Evolutionary conservation across 2,888 invertebrate species (phyloP), one percentile per base, ranked within the genome.

Genomic region (Epicampocera succincta): DNA sequence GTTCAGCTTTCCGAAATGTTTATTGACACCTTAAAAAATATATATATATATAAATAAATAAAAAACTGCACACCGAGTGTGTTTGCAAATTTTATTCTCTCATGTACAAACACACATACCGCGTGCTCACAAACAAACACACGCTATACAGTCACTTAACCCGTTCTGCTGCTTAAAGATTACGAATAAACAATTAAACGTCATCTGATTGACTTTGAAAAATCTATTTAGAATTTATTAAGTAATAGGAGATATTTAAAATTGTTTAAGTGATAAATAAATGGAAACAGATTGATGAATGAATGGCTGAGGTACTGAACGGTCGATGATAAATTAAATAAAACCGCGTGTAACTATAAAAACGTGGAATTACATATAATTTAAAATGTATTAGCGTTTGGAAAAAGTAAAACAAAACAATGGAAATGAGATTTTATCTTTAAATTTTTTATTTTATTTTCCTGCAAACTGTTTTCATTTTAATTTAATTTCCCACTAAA

Each of bases 251-350:
- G 33, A 33, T 4, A 52, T 29, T 48, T 52, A 63, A 38, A 21
- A 11, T 33, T 33, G 61, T n/a, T 63, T 2, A 38, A 33, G 21
- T 46, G 46, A 46, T 56, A 56, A 73, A 44, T 46, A 46, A 63
- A 38, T 44, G 42, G 8, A 40, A 60, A 56, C 29, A 6, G 52
- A 38, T 44, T 44, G 13, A 38, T 68, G 44, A 76, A 60, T 68
- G 68, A 52, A 54, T 54, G 54, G 46, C 2, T 44, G 17, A 52
- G 38, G 15, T 44, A 54, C 12, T 54, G 44, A 19, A 13, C 33
- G 48, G 17, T 3, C 25, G 44, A 74, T 74, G 63, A 65, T 56
- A 74, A 74, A 65, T 48, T 25, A 13, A 73, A 74, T 15, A 46
- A 56, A 56, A 61, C 61, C 52, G 3, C 66, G 44, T 60, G 44